Evolutionary conservation across 2,113 vertebrate genomes (phyloP), one percentile per base, ranked within the genome.

Genomic region (Dipodomys ordii): DNA sequence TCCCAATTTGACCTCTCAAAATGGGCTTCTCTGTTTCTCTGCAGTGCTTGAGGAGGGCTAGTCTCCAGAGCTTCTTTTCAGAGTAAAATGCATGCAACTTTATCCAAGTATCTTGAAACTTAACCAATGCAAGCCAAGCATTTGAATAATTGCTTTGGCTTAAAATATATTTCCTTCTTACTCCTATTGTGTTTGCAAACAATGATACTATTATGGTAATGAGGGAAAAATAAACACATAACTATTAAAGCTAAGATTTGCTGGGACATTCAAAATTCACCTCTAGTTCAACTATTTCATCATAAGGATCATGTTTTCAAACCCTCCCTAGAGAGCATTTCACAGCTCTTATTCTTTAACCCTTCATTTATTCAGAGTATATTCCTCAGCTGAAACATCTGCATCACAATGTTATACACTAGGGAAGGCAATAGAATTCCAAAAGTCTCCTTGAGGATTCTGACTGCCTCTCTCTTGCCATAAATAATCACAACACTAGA

Each of bases 111-210:
- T 62, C 81, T 83, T 4, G 68, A 82, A 72, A 88, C 49, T 80
- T 16, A 89, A 92, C 46, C n/a, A 32, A 91, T 18, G 30, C 46
- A 87, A 90, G 15, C 76, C 53, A 92, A 71, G n/a, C 11, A 76
- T n/a, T 78, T 77, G 44, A 94, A 79, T 93, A 78, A 72, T 57
- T 93, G 28, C 69, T 95, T 67, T 39, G 62, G 15, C 30, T 88
- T 90, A 74, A 95, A 90, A 94, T 72, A 67, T 85, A 84, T 74
- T 92, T 85, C 83, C 22, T 86, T 78, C 64, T 86, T 72, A 35
- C 28, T 27, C 87, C 78, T 85, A n/a, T 28, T 82, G 27, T 76
- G 53, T 72, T 91, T 71, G 6, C 83, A 78, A 90, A 88, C 60
- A 93, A 92, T 85, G 32, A 79, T 57, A 46, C 88, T 89, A 76